phyloP scores from a whole-genome alignment of 2,888 invertebrate genomes.

The Sphinx pinastri region DNA sequence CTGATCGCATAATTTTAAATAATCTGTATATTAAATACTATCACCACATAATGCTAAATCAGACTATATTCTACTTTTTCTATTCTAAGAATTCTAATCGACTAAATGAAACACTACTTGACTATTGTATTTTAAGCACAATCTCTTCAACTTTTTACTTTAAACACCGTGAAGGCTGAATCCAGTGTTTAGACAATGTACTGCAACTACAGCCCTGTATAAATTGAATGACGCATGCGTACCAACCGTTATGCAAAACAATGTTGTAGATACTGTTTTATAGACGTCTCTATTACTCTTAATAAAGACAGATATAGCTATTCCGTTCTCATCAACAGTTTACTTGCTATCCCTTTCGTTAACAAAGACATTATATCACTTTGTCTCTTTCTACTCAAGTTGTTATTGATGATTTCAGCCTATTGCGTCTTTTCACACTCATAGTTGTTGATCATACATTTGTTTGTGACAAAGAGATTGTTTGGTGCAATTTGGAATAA shows the following conservation, averaged over 20 bases:
- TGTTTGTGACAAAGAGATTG: conserved; percentile 30
- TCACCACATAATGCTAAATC: too few relatives aligned
- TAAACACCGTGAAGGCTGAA: conserved; percentile 16
- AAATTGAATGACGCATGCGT: conserved; percentile 77
- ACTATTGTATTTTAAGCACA: too few relatives aligned
- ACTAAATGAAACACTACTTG: too few relatives aligned
- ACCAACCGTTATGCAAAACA: conserved; percentile 65
- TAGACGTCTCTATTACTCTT: conserved; percentile 57
- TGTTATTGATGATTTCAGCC: conserved; percentile 64
- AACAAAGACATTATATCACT: conserved; percentile 31
- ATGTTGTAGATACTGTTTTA: conserved; percentile 62
- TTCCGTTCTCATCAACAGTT: conserved; percentile 63
- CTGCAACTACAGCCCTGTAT: conserved; percentile 57
- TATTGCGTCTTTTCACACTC: conserved; percentile 38
- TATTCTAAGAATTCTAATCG: too few relatives aligned
- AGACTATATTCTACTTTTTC: too few relatives aligned
- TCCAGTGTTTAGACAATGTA: conserved; percentile 26
- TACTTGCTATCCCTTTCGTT: conserved; percentile 50
- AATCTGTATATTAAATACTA: too few relatives aligned
- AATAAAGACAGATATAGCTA: neutral
- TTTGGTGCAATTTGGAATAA: conserved; percentile 4
- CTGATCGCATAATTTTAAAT: too few relatives aligned
- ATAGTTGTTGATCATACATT: conserved; percentile 11
- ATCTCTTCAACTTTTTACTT: neutral
- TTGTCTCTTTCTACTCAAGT: conserved; percentile 52